Conservation (phyloP, 2,113 vertebrate species). For the Grantiella picta region DNA sequence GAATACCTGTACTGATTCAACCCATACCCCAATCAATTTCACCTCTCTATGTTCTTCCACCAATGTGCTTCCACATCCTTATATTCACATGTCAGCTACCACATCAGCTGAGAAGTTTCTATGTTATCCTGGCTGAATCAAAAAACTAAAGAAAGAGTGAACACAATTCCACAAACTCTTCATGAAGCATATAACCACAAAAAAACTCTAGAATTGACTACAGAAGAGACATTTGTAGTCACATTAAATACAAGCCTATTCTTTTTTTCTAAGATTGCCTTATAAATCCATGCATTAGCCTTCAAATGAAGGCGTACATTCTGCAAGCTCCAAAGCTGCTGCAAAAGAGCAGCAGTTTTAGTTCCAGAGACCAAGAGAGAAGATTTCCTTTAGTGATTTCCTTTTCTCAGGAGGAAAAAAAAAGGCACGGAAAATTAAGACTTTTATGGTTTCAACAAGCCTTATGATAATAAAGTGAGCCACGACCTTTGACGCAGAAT, state of each 20-base stretch:
- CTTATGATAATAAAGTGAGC: not conserved
- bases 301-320: not conserved
- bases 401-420: fast-evolving
- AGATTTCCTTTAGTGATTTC: not conserved
- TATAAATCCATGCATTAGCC: not conserved
- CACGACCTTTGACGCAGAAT: not conserved
- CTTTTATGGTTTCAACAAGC: not conserved
- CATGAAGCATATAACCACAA: not conserved
- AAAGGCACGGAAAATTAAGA: not conserved
- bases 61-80: not conserved
- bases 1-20: not conserved
- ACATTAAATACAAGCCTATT: not conserved
- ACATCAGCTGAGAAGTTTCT: not conserved
- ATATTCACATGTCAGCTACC: not conserved
- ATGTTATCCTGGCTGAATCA: not conserved
- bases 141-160: not conserved
- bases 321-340: not conserved
- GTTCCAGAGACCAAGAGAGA: not conserved
- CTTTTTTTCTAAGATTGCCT: not conserved
- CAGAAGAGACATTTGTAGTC: not conserved
- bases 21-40: not conserved
- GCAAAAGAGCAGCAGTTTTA: not conserved
- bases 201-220: not conserved
- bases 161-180: not conserved
- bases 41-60: not conserved